Evolutionary conservation across 2,888 invertebrate species (phyloP).

Genomic region (Trichopoda pennipes): DNA sequence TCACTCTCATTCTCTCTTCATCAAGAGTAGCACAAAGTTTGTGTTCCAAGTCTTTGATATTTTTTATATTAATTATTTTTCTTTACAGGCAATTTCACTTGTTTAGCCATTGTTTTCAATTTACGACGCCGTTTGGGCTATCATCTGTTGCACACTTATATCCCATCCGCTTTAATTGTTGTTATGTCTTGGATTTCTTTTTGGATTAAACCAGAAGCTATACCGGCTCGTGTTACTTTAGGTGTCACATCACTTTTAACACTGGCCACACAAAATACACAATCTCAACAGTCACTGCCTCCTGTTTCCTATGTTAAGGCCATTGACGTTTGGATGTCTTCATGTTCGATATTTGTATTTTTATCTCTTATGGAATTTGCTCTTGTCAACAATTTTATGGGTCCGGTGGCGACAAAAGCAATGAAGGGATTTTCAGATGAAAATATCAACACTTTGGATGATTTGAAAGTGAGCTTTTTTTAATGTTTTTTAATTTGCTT

Average conservation of each 20-base stretch:
- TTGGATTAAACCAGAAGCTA: conserved; percentile 97
- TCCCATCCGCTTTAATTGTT: conserved; percentile 94
- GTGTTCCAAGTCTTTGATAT: background rate
- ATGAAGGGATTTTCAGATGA: conserved; percentile 96
- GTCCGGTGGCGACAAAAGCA: conserved; percentile 91
- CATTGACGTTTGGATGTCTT: conserved; percentile 96
- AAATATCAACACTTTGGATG: conserved; percentile 88
- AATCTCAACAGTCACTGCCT: conserved; percentile 93
- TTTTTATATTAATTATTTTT: background rate
- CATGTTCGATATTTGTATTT: conserved; percentile 95
- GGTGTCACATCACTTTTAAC: conserved; percentile 94
- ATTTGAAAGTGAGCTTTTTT: conserved; percentile 85
- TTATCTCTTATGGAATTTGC: conserved; percentile 94
- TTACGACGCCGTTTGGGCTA: conserved; percentile 91
- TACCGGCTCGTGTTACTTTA: conserved; percentile 93
- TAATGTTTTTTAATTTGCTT: background rate
- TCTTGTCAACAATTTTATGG: conserved; percentile 92
- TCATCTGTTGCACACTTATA: conserved; percentile 95
- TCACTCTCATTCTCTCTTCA: background rate
- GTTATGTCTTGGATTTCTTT: conserved; percentile 98
- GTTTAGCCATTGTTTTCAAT: conserved; percentile 93
- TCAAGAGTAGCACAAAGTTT: background rate
- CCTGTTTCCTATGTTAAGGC: conserved; percentile 96
- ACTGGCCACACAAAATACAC: conserved; percentile 94
- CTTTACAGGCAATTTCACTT: conserved; percentile 91